phyloP scores from a whole-genome alignment of 1,140 invertebrate species.

The Pachypeltis micranthus region DNA sequence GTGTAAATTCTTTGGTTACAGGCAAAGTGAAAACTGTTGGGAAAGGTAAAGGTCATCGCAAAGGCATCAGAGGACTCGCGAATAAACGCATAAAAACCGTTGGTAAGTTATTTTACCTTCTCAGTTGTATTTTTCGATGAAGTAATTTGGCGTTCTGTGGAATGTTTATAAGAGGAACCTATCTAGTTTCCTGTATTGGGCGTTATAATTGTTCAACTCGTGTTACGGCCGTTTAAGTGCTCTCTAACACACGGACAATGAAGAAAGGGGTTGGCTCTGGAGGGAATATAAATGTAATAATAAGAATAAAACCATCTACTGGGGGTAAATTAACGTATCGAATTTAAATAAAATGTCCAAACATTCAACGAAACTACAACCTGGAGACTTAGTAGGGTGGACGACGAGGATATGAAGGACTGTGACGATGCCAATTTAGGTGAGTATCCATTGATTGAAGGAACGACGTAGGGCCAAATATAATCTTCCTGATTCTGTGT shows the following conservation, averaged over 20 bases:
- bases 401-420: no score
- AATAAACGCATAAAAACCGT: conserved; percentile 8
- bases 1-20: conserved; percentile 11
- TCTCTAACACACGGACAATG: neutral
- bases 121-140: no score
- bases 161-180: neutral
- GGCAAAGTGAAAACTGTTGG: conserved; percentile 13
- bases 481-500: no score
- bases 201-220: neutral
- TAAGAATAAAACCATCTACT: neutral
- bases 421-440: no score
- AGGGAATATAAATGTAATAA: neutral
- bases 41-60: conserved; percentile 17
- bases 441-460: no score
- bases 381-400: no score
- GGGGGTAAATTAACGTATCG: neutral
- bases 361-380: no score
- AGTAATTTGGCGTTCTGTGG: neutral
- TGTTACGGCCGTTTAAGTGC: neutral
- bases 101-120: neutral
- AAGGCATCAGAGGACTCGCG: conserved; percentile 2
- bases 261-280: neutral
- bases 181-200: neutral
- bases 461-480: no score
- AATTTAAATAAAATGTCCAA: no score